Base-by-base conservation (phyloP, 2,888 invertebrate species). In the Leucophenga maculata region DNA sequence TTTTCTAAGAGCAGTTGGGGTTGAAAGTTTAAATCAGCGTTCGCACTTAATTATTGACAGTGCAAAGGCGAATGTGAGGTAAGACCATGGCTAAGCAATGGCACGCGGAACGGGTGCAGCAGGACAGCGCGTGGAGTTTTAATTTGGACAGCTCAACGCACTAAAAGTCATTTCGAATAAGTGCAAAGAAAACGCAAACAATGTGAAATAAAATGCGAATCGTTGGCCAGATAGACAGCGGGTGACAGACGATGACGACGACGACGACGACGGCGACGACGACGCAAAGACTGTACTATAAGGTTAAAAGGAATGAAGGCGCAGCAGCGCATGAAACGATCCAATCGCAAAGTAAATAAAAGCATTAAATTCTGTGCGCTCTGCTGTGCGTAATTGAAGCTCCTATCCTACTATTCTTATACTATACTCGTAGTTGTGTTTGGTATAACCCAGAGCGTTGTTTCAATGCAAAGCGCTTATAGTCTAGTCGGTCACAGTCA, bases 11-110 rank as follows among this genome's bases (percentile, higher is more conserved):
- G 39, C 39, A 11, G 39, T 39, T 39, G 39, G 39, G 39, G 8
- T 39, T n/a, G 8, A 71, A 74, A 71, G 74, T 73, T 73, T 74
- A 72, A 72, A 74, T 74, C 74, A 74, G 72, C 69, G 75, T 71
- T 70, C 71, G 73, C 74, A 70, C 76, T 73, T 72, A 75, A 76
- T 75, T 77, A 75, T 72, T 72, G 74, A 72, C 73, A 73, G 72
- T 69, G 72, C 69, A 3, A 60, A 72, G 74, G 67, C 68, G 62
- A 66, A 57, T 22, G n/a, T n/a, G 11, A 64, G 16, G 8, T 11
- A 48, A 46, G 6, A n/a, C 39, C 18, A 31, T 18, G 54, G 50
- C 14, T 52, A 54, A 46, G n/a, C 39, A 44, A 64, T 3, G 9
- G 13, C 57, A 22, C 14, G 57, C 31, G 14, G 14, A 55, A 54